A percentile compares a stretch with the other conserved stretches of the same genome.
Evolutionary conservation across 2,113 vertebrate genomes (phyloP).

Genomic region (Macrotus californicus): DNA sequence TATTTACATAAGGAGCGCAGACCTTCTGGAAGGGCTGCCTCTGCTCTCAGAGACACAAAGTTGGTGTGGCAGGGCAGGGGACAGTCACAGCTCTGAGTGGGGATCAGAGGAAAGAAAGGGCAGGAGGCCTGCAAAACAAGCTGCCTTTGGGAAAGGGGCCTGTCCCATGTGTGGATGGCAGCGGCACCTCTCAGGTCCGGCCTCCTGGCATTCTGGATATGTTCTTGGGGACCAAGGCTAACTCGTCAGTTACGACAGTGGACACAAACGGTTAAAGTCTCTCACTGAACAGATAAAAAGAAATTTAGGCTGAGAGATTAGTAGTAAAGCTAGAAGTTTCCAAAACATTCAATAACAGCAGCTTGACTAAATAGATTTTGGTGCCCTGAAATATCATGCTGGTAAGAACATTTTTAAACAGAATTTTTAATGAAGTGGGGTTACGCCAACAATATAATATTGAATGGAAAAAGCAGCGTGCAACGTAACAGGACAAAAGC

Average conservation of each 20-base stretch:
- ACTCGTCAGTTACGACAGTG: not conserved
- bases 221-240: not conserved
- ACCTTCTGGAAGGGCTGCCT: not conserved
- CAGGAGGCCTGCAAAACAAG: not conserved
- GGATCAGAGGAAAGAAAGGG: not conserved
- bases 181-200: not conserved
- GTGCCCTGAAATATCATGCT: not conserved
- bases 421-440: constrained; percentile 16
- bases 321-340: not conserved
- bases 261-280: not conserved
- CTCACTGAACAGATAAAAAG: not conserved
- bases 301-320: not conserved
- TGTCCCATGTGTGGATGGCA: fast-evolving
- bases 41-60: not conserved
- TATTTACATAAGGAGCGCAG: not conserved
- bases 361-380: constrained; percentile 6
- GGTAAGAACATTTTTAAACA: not conserved
- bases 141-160: not conserved
- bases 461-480: not conserved
- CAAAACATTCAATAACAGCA: not conserved
- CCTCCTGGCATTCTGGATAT: fast-evolving
- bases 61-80: not conserved
- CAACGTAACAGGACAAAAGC: too few relatives aligned
- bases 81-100: too few relatives aligned
- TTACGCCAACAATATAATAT: not conserved